phyloP scores from a whole-genome alignment of 2,113 vertebrate species.

The Patagioenas fasciata region DNA sequence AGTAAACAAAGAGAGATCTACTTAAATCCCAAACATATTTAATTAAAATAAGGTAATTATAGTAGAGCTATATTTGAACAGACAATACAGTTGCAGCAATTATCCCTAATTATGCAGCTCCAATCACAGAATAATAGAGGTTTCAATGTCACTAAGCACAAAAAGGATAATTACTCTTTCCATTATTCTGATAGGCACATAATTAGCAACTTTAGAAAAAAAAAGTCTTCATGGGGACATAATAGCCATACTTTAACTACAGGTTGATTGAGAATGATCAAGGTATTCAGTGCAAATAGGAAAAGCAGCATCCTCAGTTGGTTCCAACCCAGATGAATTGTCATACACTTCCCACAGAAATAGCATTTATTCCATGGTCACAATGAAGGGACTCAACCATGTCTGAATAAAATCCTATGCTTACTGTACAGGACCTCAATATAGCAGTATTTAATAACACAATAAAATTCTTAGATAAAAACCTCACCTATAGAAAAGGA shows the following conservation, averaged over 20 bases:
- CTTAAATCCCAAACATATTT: conserved; percentile 73
- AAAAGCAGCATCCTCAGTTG: not conserved
- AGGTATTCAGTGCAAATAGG: not conserved
- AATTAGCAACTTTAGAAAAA: conserved; percentile 67
- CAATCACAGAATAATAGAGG: conserved; percentile 73
- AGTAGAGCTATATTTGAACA: conserved; percentile 73
- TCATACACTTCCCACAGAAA: not conserved
- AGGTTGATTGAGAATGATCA: conserved; percentile 26
- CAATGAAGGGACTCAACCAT: not conserved
- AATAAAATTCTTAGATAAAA: not conserved
- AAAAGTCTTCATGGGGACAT: conserved; percentile 6
- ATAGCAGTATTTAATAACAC: not conserved
- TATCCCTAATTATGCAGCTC: conserved; percentile 74
- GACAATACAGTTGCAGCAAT: conserved; percentile 70
- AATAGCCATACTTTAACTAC: conserved; percentile 47
- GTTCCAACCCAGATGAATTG: not conserved
- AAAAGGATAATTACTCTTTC: conserved; percentile 76
- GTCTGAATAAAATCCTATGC: not conserved
- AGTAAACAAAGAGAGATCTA: conserved; percentile 41
- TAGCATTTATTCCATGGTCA: not conserved
- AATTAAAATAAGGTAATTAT: conserved; percentile 79
- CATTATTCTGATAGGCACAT: conserved; percentile 72
- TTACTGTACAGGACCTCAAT: not conserved
- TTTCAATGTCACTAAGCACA: conserved; percentile 77
- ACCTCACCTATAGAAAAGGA: not conserved